phyloP scores from a whole-genome alignment of 2,113 vertebrate species.

The Melanotaenia duboulayi region DNA sequence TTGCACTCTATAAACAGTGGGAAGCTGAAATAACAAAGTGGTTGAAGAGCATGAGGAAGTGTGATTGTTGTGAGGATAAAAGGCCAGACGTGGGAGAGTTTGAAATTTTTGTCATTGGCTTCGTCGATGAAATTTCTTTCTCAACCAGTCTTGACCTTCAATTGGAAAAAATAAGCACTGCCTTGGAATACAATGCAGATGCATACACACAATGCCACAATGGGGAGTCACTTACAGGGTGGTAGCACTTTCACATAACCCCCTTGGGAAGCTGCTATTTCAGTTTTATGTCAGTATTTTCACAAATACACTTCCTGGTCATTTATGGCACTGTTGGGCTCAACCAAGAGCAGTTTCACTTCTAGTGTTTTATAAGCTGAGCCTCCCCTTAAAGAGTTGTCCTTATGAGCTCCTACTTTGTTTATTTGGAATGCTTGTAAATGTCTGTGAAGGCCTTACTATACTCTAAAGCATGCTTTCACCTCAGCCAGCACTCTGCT shows the following conservation, averaged over 20 bases:
- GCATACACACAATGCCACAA: slow-evolving; percentile 58
- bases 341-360: slow-evolving; percentile 25
- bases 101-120: slow-evolving; percentile 20
- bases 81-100: slow-evolving; percentile 1
- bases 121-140: slow-evolving; percentile 34
- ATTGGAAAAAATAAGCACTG: slow-evolving; percentile 37
- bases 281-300: slow-evolving; percentile 54
- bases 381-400: slow-evolving; percentile 19
- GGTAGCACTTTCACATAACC: slow-evolving; percentile 62
- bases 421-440: slow-evolving; percentile 63
- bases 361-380: slow-evolving; percentile 34
- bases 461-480: slow-evolving; percentile 41
- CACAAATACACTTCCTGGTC: slow-evolving; percentile 52
- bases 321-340: slow-evolving; percentile 36
- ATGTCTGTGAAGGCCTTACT: slow-evolving; percentile 25
- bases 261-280: slow-evolving; percentile 55
- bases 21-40: slow-evolving; percentile 77
- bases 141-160: slow-evolving; percentile 61
- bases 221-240: slow-evolving; percentile 23
- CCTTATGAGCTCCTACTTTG: slow-evolving; percentile 57
- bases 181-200: slow-evolving; percentile 25
- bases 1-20: slow-evolving; percentile 52
- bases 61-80: slow-evolving; percentile 70
- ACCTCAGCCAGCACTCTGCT: slow-evolving; percentile 27
- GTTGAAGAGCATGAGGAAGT: slow-evolving; percentile 76